These are phyloP conservation scores for Antechinus flavipes DNA, from an alignment of 2,113 vertebrate genomes.

Conservation along the genomic window DNA sequence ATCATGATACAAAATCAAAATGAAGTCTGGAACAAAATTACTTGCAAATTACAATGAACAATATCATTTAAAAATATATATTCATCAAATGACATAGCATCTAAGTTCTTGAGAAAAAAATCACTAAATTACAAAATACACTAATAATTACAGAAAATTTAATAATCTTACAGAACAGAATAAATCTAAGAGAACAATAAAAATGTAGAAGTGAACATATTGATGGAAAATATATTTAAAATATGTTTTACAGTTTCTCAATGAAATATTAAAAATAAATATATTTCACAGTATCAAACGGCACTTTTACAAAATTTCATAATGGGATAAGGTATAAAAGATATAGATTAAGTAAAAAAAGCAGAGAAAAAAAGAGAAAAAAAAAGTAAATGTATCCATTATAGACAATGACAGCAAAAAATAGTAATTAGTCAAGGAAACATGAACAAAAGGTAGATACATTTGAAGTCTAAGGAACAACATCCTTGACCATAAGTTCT, in stretches of 20 bases:
- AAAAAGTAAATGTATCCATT: neutral
- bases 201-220: neutral
- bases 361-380: neutral
- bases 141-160: neutral
- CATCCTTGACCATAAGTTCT: neutral
- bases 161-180: neutral
- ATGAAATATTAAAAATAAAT: neutral
- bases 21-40: neutral
- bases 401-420: neutral
- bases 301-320: neutral
- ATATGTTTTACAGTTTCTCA: neutral
- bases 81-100: neutral
- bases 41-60: neutral
- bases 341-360: neutral
- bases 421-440: neutral
- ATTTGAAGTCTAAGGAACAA: neutral
- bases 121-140: neutral
- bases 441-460: neutral
- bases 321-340: neutral
- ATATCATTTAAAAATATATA: neutral
- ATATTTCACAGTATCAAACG: neutral
- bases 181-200: neutral
- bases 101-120: neutral
- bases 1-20: neutral
- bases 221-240: neutral